Conservation (phyloP, 1,140 invertebrate species). For the Brachionus rubens region DNA sequence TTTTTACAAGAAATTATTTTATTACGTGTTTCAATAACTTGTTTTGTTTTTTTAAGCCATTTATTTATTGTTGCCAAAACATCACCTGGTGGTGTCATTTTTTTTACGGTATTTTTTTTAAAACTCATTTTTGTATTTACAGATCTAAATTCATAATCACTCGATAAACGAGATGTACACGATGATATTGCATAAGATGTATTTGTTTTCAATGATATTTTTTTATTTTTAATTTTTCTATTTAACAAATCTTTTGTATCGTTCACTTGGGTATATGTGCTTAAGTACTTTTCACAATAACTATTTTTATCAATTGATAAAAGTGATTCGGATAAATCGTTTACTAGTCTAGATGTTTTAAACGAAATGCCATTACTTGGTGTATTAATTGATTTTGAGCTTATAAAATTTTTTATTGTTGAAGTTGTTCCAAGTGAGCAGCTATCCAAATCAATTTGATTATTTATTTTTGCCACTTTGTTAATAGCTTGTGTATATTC, state of each 20-base stretch:
- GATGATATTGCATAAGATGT: no score
- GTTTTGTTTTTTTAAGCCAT: slow-evolving; percentile 32
- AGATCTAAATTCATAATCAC: no score
- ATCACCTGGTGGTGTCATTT: slow-evolving; percentile 7
- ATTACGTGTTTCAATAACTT: slow-evolving; percentile 38
- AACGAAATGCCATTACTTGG: no score
- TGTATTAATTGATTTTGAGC: background rate
- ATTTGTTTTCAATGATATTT: no score
- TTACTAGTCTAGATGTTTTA: no score
- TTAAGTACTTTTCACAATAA: no score
- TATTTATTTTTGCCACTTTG: slow-evolving; percentile 13
- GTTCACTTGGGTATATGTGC: no score
- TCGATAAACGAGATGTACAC: no score
- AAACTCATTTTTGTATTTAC: background rate
- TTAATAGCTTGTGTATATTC: background rate
- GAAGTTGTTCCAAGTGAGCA: background rate
- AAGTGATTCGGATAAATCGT: no score
- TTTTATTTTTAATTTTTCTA: no score
- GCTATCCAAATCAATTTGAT: background rate
- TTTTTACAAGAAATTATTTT: slow-evolving; percentile 39
- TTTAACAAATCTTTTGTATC: no score
- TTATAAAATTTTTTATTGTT: background rate
- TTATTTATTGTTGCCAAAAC: slow-evolving; percentile 32
- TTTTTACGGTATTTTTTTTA: background rate
- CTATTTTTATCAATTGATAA: no score